Base-by-base conservation (phyloP, 2,797 vertebrate genomes). In the Gymnoscopelus microlampas region DNA sequence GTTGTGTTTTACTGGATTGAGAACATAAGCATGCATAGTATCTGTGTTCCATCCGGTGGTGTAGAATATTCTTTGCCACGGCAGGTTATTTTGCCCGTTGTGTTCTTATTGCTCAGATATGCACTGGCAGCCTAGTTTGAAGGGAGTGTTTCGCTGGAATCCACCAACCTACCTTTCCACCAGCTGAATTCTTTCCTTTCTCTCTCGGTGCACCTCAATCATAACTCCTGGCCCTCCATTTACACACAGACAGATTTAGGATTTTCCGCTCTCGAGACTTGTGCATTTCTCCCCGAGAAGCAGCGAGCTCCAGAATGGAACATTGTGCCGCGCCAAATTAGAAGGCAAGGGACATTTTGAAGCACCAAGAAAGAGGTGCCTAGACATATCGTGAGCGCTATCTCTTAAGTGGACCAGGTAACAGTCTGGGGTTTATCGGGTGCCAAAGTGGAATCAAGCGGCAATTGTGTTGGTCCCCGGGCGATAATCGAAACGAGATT, bases 181-280 rank as follows among this genome's bases (percentile, higher is more conserved):
- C 65, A 78, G 71, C 58, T 32, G 68, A 70, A 81, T 83, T 86
- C 71, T 69, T 85, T 87, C 80, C 79, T 68, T 75, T 79, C 64
- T 24, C 35, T 71, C 70, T 63, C 73, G 49, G 65, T 83, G 63
- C 76, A 63, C 78, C 76, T 88, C 80, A 53, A 5, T 80, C 73
- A 71, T 19, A 12, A 24, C 69, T 60, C 19, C 74, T 71, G 73
- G 71, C 75, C 0, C 58, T 54, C 6, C 10, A 53, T 53, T 58
- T 32, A 10, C 60, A 10, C 60, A 63, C 24, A 53, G 68, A 67
- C 53, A 70, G 9, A 70, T 29, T 74, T 68, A 47, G 3, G n/a
- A 63, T 59, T 82, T 82, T 81, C 68, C 69, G 47, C 53, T 51
- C 51, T 44, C 47, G 54, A 1, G 26, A 53, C 53, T 73, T 44